These are phyloP conservation scores for Leptopilina boulardi DNA, from an alignment of 1,140 invertebrate genomes.

Conservation along the genomic window DNA sequence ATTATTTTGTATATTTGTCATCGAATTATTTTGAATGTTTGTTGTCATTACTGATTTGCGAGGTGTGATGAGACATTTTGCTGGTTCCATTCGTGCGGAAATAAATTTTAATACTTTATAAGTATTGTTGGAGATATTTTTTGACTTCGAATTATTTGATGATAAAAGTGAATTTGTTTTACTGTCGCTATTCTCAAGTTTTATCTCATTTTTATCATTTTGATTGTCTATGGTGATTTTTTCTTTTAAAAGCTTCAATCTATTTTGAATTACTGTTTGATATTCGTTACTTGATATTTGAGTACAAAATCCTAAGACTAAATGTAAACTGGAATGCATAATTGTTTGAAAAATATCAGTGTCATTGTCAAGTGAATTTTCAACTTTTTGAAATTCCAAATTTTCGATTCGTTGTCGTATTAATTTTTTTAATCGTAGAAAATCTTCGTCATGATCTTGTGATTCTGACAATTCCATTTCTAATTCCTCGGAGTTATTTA, in stretches of 20 bases:
- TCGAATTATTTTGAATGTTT: not conserved
- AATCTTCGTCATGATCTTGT: not conserved
- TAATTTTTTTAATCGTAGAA: not conserved
- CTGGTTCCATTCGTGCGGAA: slow-evolving; percentile 32
- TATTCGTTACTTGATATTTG: slow-evolving; percentile 55
- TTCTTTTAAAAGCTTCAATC: slow-evolving; percentile 18
- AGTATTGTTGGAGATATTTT: slow-evolving; percentile 35
- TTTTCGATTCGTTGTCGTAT: not conserved
- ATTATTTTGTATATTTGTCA: slow-evolving; percentile 35
- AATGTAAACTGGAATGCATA: slow-evolving; percentile 66
- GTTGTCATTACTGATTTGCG: slow-evolving; percentile 33
- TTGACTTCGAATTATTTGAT: slow-evolving; percentile 12
- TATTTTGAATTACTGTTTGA: slow-evolving; percentile 48
- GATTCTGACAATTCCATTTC: not conserved
- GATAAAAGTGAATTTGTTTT: not conserved
- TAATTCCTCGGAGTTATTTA: slow-evolving; percentile 49
- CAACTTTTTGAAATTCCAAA: not conserved
- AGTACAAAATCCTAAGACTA: slow-evolving; percentile 59
- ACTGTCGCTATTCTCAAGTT: slow-evolving; percentile 13
- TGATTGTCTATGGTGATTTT: not conserved
- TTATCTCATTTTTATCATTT: not conserved
- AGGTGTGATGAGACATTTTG: slow-evolving; percentile 43
- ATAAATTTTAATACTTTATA: slow-evolving; percentile 24
- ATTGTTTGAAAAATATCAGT: slow-evolving; percentile 49
- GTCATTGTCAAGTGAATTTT: not conserved